Evolutionary conservation across 2,888 invertebrate species (phyloP).

Genomic region (Caenorhabditis doughertyi): DNA sequence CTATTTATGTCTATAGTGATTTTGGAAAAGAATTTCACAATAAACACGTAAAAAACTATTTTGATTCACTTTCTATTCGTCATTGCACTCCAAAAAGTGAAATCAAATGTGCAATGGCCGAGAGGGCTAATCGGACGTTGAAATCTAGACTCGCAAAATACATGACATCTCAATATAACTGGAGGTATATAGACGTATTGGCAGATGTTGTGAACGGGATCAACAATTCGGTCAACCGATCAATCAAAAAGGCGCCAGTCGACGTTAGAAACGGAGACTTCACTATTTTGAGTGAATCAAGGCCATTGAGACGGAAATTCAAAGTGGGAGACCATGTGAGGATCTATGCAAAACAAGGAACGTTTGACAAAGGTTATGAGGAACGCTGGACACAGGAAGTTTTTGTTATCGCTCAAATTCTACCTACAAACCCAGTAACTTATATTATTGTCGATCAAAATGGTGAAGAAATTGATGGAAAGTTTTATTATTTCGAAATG

Average conservation of each 20-base stretch:
- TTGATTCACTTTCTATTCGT: neutral
- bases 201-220: neutral
- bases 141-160: slow-evolving; percentile 14
- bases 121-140: neutral
- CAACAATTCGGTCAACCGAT: slow-evolving; percentile 10
- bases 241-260: neutral
- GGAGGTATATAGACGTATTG: slow-evolving; percentile 5
- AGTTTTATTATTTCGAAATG: slow-evolving; percentile 26
- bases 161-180: slow-evolving; percentile 9
- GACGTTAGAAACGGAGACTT: too few species aligned
- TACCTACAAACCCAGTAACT: neutral
- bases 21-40: slow-evolving; percentile 20
- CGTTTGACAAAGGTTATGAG: too few species aligned
- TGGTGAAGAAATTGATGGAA: slow-evolving; percentile 6
- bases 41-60: neutral
- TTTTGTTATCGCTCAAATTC: neutral
- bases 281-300: too few species aligned
- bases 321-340: slow-evolving; percentile 21
- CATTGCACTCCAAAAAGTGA: slow-evolving; percentile 22
- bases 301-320: slow-evolving; percentile 2
- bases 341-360: slow-evolving; percentile 9
- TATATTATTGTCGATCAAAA: neutral
- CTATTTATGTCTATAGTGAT: slow-evolving; percentile 20
- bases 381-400: slow-evolving; percentile 18
- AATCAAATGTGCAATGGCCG: slow-evolving; percentile 17